A percentile compares a stretch with the other conserved stretches of the same genome.
phyloP scores from a whole-genome alignment of 2,888 invertebrate species.

The Hyposoter dolosus region DNA sequence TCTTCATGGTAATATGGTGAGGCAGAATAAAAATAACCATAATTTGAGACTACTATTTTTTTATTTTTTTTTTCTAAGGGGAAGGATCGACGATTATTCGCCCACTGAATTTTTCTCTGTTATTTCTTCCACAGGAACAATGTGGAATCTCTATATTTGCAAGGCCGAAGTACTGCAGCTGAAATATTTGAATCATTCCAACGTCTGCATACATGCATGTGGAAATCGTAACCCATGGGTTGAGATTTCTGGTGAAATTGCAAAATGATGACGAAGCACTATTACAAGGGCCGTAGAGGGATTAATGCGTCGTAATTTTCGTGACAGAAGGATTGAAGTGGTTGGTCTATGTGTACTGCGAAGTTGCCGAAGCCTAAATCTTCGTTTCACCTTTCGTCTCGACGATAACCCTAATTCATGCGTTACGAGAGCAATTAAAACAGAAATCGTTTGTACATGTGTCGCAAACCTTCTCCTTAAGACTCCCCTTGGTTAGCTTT shows the following conservation, averaged over 20 bases:
- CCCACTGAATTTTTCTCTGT: background rate
- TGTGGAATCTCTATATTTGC: background rate
- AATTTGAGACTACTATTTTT: background rate
- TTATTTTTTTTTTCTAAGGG: background rate
- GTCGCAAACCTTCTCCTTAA: conserved; percentile 13
- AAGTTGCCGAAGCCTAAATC: conserved; percentile 37
- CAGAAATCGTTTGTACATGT: conserved; percentile 32
- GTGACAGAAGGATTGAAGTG: conserved; percentile 48
- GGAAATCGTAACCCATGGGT: background rate
- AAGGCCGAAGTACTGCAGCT: background rate
- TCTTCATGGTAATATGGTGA: background rate
- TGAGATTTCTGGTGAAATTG: background rate
- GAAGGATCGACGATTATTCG: background rate
- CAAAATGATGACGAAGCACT: conserved; percentile 19
- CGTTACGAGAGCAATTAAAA: conserved; percentile 30
- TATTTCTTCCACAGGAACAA: background rate
- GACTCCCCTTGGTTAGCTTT: background rate
- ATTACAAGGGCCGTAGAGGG: conserved; percentile 35
- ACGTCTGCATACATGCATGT: background rate
- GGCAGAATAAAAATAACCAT: background rate
- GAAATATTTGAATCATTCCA: background rate
- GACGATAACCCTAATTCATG: conserved; percentile 46
- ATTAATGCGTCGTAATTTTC: conserved; percentile 60
- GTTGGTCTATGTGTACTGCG: conserved; percentile 10
- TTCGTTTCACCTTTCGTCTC: conserved; percentile 31